A percentile compares a stretch with the other conserved stretches of the same genome.
phyloP scores from a whole-genome alignment of 2,113 vertebrate genomes.

The Atrichornis clamosus region DNA sequence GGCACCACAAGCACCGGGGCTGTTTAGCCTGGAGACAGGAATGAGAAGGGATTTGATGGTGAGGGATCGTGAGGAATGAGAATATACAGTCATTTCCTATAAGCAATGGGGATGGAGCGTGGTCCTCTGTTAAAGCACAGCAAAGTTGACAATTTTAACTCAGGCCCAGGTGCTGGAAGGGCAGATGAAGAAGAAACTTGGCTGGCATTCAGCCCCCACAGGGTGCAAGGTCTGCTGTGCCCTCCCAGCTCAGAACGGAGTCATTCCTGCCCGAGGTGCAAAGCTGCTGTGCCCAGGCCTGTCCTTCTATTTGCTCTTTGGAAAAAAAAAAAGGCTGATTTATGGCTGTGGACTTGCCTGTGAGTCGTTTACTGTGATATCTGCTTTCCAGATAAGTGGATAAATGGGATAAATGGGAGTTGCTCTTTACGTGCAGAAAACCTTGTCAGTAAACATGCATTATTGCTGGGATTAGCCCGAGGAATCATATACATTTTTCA shows the following conservation, averaged over 20 bases:
- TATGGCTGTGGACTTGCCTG: constrained; percentile 13
- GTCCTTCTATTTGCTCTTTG: neutral
- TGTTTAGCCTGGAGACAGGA: neutral
- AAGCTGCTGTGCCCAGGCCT: neutral
- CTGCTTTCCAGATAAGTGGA: constrained; percentile 46
- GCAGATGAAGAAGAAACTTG: neutral
- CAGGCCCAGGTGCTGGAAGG: neutral
- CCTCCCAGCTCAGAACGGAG: neutral
- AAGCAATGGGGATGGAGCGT: neutral
- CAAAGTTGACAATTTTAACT: neutral
- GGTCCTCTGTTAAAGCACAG: neutral
- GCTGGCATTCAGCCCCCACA: neutral
- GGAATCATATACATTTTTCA: constrained; percentile 45
- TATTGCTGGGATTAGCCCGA: constrained; percentile 52
- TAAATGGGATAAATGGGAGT: constrained; percentile 36
- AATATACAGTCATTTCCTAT: neutral
- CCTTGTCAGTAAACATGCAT: constrained; percentile 43
- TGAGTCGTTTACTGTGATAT: neutral
- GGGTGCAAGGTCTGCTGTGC: neutral
- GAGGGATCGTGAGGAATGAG: neutral
- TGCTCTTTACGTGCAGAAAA: neutral
- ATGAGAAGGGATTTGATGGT: constrained; percentile 20
- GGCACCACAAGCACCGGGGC: neutral
- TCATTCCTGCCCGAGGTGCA: neutral
- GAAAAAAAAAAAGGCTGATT: neutral